Base-by-base conservation (phyloP, 2,797 vertebrate species). In the Muraenolepis orangiensis region DNA sequence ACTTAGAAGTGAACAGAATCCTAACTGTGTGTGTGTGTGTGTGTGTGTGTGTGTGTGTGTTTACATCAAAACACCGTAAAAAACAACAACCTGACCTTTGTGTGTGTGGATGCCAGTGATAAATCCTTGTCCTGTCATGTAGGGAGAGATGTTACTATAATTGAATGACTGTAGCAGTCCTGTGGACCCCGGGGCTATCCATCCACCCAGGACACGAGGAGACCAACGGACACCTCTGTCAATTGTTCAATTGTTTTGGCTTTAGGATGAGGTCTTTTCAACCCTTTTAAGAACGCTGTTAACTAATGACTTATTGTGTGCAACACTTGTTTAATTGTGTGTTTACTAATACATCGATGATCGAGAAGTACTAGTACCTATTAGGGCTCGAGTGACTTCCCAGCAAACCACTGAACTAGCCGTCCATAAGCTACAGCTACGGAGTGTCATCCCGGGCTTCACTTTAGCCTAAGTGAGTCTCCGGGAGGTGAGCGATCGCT, bases 31-130 rank as follows among this genome's bases (percentile, higher is more conserved):
- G n/a, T 70, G 68, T 70, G 32, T 36, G 32, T 42, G 40, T 42
- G 40, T 70, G 68, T 36, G 61, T 66, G 42, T 57, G 51, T 57
- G 51, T 69, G 29, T 7, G 32, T 51, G 66, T 42, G 70, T 78
- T 67, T 18, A 67, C 12, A 67, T 18, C 4, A 30, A 31, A 67
- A 67, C 26, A 18, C 14, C 14, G 26, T 6, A 16, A 16, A n/a
- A 30, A 11, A 67, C n/a, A n/a, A n/a, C n/a, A 7, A 4, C 31
- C 66, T 67, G 66, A 67, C 66, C 66, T 67, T 67, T 66, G 3
- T 2, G n/a, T n/a, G n/a, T n/a, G 64, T 66, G 5, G 29, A 66
- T 6, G 29, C 26, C 66, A 31, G 66, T 30, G 66, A 67, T 67
- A 16, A 29, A 67, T 67, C 14, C 14, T 29, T n/a, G n/a, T n/a